Evolutionary conservation across 1,140 invertebrate genomes (phyloP).

Genomic region (Riptortus pedestris): DNA sequence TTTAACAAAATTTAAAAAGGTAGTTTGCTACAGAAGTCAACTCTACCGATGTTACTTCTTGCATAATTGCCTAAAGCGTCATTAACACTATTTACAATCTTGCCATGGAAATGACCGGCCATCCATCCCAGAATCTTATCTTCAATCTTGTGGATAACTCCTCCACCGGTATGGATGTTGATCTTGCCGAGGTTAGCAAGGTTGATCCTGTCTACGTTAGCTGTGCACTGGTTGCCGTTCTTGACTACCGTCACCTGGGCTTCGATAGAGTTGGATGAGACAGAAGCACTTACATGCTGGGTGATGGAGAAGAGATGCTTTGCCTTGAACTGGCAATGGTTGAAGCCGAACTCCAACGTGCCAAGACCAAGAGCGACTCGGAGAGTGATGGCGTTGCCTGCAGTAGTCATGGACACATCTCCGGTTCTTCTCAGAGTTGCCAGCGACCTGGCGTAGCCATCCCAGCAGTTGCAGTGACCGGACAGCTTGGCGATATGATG

Average conservation of each 20-base stretch:
- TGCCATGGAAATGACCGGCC: no score
- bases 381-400: not conserved
- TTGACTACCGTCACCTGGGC: not conserved
- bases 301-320: not conserved
- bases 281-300: not conserved
- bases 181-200: not conserved
- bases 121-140: not conserved
- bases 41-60: no score
- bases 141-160: not conserved
- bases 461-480: not conserved
- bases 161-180: not conserved
- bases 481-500: no score
- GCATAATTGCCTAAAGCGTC: no score
- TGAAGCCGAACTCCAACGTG: not conserved
- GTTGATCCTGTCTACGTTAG: not conserved
- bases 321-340: not conserved
- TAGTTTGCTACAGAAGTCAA: no score
- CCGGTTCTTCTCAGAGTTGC: not conserved
- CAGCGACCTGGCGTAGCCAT: not conserved
- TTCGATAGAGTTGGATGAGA: not conserved
- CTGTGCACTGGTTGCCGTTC: not conserved
- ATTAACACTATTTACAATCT: no score
- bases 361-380: not conserved
- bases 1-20: no score
- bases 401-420: not conserved